These are phyloP conservation scores for Leucoraja ocellata DNA, from an alignment of 2,797 vertebrate species.

Conservation along the genomic window DNA sequence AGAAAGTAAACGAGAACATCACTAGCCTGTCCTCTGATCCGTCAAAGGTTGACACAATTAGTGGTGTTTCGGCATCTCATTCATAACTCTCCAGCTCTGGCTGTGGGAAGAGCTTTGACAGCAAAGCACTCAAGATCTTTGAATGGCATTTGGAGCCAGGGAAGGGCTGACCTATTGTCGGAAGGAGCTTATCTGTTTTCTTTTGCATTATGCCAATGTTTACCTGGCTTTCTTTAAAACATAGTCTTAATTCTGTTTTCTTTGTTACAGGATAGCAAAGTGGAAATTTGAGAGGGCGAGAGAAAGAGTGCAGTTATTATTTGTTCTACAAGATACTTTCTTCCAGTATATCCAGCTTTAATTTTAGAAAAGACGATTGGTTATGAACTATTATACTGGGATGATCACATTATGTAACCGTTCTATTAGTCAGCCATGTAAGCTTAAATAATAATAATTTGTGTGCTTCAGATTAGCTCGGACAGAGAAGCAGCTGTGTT, in stretches of 20 bases:
- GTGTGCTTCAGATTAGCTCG: neutral
- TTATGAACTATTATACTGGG: no score
- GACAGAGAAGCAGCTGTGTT: neutral
- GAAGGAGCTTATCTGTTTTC: conserved; percentile 38
- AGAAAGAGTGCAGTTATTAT: neutral
- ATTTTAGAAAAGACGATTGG: neutral
- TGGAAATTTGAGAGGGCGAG: neutral
- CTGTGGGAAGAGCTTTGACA: conserved; percentile 54
- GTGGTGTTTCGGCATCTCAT: conserved; percentile 51
- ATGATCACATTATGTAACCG: neutral
- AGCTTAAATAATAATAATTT: neutral
- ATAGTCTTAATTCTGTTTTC: conserved; percentile 19
- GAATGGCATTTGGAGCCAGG: conserved; percentile 51
- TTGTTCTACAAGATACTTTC: neutral
- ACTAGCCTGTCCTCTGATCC: conserved; percentile 55
- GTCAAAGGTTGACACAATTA: conserved; percentile 61
- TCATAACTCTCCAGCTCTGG: conserved; percentile 47
- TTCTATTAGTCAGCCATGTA: neutral
- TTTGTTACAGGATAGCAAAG: neutral
- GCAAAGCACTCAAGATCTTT: conserved; percentile 49
- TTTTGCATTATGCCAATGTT: conserved; percentile 28
- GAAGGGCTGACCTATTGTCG: conserved; percentile 45
- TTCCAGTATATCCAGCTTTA: neutral
- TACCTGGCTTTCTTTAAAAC: neutral
- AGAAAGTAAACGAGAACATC: conserved; percentile 60